These are phyloP conservation scores for Aphelocoma coerulescens DNA, from an alignment of 2,113 vertebrate species.

Conservation along the genomic window DNA sequence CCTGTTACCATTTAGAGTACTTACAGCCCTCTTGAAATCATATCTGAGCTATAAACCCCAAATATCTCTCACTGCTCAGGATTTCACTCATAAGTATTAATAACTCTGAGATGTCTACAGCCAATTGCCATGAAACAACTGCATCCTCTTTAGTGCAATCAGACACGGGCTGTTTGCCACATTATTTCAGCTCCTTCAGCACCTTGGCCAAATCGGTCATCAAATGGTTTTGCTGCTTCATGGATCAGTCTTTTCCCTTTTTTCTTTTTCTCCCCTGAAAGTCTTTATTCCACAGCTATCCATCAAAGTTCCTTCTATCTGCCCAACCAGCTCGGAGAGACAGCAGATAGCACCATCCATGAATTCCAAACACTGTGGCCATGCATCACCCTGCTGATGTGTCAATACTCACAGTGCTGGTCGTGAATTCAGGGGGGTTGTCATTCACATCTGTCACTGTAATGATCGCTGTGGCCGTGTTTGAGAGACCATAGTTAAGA, in stretches of 20 bases:
- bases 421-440: constrained; percentile 91
- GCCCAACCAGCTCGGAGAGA: not conserved
- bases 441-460: constrained; percentile 93
- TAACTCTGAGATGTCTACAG: not conserved
- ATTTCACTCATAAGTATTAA: not conserved
- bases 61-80: not conserved
- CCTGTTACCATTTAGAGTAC: not conserved
- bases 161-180: not conserved
- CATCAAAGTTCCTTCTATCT: not conserved
- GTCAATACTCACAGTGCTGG: constrained; percentile 83
- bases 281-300: not conserved
- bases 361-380: not conserved
- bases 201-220: not conserved
- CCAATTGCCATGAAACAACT: not conserved
- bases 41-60: not conserved
- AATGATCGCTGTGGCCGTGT: constrained; percentile 94
- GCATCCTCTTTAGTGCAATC: not conserved
- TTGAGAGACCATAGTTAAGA: constrained; percentile 93
- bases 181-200: not conserved
- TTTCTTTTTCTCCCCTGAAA: not conserved
- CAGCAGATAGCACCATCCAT: not conserved
- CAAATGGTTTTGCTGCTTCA: not conserved
- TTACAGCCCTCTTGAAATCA: not conserved
- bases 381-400: not conserved
- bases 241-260: not conserved